Evolutionary conservation across 2,888 invertebrate genomes (phyloP), one percentile per base, ranked within the genome.

Genomic region (Cartodere bifasciata): DNA sequence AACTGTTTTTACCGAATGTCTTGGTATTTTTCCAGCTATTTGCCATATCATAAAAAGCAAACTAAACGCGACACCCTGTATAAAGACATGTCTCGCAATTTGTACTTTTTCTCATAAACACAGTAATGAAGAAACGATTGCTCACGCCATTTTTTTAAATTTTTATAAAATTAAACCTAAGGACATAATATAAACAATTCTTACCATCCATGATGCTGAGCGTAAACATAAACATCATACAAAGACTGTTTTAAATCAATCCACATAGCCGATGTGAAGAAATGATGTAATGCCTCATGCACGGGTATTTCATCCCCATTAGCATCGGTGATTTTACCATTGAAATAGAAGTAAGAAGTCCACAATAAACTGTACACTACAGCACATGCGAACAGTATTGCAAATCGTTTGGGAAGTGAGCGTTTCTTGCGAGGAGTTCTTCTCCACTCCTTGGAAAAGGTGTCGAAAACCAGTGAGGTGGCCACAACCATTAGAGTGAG

Each of bases 241-340:
- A 91, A 52, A 4, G 73, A 72, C 49, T 78, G 75, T 48, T 78
- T 73, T 16, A 87, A 66, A 47, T 88, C 83, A n/a, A 75, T 65
- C 85, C 87, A 88, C 76, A 71, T 82, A 41, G 86, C 86, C 3
- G 87, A 86, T 4, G 84, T 86, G 46, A 91, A 76, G 59, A 95
- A 87, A 56, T 94, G 86, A 44, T 78, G 74, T 1, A 92, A 46
- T 0, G 91, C 91, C 53, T 91, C 91, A 36, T 85, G 78, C 2
- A 92, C 65, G 16, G 85, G 87, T 9, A 91, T 76, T 51, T 84
- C 81, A 39, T 91, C 87, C 1, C 90, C 91, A 37, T 58, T 57
- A 2, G 57, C 52, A 55, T 88, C 86, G 0, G 80, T 80, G 30
- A 91, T 68, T 36, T 78, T 82, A 9, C 87, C 86, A 52, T 92